Percentiles rank a stretch among this genome's conserved stretches.
Conservation (phyloP, 2,797 vertebrate genomes). For the Gymnocypris eckloni region DNA sequence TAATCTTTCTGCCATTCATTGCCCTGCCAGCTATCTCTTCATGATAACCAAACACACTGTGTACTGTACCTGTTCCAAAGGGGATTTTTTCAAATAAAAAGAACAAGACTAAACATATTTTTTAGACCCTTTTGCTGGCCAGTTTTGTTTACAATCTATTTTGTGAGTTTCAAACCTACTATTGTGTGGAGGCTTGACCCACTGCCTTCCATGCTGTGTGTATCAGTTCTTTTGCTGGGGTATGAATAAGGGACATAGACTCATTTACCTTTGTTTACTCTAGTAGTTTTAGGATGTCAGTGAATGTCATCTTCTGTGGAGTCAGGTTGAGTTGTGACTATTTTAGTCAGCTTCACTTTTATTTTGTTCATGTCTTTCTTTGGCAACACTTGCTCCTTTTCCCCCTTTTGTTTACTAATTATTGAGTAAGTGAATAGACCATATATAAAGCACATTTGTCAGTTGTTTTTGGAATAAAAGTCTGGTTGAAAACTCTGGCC, state of each 20-base stretch:
- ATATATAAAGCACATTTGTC: background rate
- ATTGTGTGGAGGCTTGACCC: background rate
- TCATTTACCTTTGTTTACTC: conserved; percentile 11
- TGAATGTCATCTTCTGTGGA: background rate
- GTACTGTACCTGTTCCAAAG: background rate
- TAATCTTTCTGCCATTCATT: background rate
- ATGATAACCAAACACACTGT: background rate
- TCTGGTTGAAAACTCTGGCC: background rate
- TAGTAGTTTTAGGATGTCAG: conserved; percentile 7
- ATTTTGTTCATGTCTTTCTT: background rate
- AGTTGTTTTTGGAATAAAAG: too few species aligned
- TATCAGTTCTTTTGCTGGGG: conserved; percentile 16
- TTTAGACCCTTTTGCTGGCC: background rate
- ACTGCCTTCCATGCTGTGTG: background rate
- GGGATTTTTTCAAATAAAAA: too few species aligned
- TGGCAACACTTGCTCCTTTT: background rate
- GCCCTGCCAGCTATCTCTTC: background rate
- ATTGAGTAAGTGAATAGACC: background rate
- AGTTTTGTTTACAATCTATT: background rate
- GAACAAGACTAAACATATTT: background rate
- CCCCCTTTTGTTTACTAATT: background rate
- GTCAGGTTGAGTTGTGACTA: background rate
- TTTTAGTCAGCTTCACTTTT: background rate
- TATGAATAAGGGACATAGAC: background rate
- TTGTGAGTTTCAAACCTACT: background rate